These are phyloP conservation scores for Eupithecia pulchellata DNA, from an alignment of 2,888 invertebrate species.

Conservation along the genomic window DNA sequence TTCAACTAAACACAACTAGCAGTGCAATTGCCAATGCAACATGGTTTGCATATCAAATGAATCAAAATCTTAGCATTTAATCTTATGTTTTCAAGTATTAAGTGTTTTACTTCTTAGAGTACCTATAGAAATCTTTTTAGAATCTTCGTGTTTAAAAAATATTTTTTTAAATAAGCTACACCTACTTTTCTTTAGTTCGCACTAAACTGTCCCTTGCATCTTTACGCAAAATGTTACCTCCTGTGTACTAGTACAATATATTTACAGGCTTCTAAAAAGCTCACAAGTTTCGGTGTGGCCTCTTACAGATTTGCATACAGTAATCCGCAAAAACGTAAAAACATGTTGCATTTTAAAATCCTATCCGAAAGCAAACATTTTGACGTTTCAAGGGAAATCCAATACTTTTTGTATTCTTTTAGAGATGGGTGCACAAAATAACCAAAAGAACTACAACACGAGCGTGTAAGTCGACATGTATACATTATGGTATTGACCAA, in stretches of 20 bases:
- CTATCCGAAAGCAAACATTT: constrained; percentile 80
- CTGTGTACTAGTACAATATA: background rate
- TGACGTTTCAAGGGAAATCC: constrained; percentile 79
- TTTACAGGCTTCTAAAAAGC: constrained; percentile 16
- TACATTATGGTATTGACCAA: constrained; percentile 1
- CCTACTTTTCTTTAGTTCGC: background rate
- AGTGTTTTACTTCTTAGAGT: too few species aligned
- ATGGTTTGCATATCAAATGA: constrained; percentile 81
- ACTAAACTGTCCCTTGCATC: too few species aligned
- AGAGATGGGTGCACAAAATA: background rate
- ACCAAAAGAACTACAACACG: constrained; percentile 38
- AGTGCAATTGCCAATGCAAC: constrained; percentile 83
- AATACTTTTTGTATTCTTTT: constrained; percentile 69
- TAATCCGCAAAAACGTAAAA: constrained; percentile 82
- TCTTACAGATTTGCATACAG: constrained; percentile 74
- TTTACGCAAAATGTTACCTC: background rate
- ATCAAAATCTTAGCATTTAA: constrained; percentile 60
- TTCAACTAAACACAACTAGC: constrained; percentile 63
- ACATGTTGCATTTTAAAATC: constrained; percentile 84
- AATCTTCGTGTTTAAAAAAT: background rate
- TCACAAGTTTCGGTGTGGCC: constrained; percentile 51
- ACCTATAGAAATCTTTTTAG: too few species aligned
- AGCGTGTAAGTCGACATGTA: constrained; percentile 56
- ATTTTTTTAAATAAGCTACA: background rate
- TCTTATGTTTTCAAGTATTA: background rate